Evolutionary conservation across 2,113 vertebrate genomes (phyloP), one percentile per base, ranked within the genome.

Genomic region (Cheirogaleus medius): DNA sequence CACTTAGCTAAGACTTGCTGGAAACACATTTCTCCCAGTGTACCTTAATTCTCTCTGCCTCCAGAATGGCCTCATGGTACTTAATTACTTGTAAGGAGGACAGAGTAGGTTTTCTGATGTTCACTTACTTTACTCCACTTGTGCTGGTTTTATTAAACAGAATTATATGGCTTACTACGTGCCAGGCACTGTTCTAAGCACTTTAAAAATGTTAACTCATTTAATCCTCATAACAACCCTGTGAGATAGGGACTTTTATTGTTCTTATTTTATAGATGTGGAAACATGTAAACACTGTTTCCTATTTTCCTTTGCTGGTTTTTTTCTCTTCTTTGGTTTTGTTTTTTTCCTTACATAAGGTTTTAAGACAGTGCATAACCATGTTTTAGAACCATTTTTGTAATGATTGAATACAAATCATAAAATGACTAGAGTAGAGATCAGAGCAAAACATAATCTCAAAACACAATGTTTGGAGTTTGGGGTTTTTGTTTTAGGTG

Each of bases 1-100:
- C 27, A 47, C 82, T 91, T 93, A 97, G 91, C 91, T 87, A 29
- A 90, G 89, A 91, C 78, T 96, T 80, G 80, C 66, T 85, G 73
- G 74, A 93, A 97, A 92, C 81, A 91, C 44, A 39, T 86, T 92
- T 83, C 71, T 96, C 71, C 82, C n/a, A 21, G 34, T 64, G 54
- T 27, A 82, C 68, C 94, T 97, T 71, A 49, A 49, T 85, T 88
- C 54, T 58, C 23, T 87, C 71, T 93, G 66, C 27, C 64, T 66
- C 84, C 64, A 77, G 54, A 96, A 69, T 32, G 37, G 47, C 87
- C 54, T 80, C 18, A 0, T 13, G 47, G 49, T 29, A 71, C 44
- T 90, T 42, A 63, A 60, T 88, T 77, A 81, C 83, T 63, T 39
- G 23, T 13, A 25, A 37, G 25, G 63, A 73, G 66, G 54, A 89